phyloP scores from a whole-genome alignment of 2,113 vertebrate species.

The Oncorhynchus nerka region DNA sequence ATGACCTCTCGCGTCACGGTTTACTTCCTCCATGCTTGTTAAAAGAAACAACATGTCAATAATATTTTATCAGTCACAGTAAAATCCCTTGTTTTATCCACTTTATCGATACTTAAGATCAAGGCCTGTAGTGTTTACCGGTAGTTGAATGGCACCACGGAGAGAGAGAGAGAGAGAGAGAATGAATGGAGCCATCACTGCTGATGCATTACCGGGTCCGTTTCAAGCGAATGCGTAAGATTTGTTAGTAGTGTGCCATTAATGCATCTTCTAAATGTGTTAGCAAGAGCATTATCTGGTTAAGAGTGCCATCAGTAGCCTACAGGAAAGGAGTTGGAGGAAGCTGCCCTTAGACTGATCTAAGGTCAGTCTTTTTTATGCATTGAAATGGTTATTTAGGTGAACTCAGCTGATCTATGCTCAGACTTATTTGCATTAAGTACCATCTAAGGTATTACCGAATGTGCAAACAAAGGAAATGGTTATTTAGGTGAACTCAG shows the following conservation, averaged over 20 bases:
- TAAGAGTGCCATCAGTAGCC: not conserved
- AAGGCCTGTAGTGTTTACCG: not conserved
- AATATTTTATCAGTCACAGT: not conserved
- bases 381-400: too few relatives aligned
- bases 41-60: too few relatives aligned
- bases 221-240: not conserved
- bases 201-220: not conserved
- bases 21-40: not conserved
- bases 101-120: constrained; percentile 8
- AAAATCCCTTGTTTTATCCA: constrained; percentile 14
- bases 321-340: not conserved
- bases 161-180: not conserved
- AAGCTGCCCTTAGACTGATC: not conserved
- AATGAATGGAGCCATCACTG: not conserved
- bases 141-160: not conserved
- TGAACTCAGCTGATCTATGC: too few relatives aligned
- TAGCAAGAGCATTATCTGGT: too few relatives aligned
- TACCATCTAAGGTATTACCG: too few relatives aligned
- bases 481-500: too few relatives aligned
- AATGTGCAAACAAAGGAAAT: too few relatives aligned
- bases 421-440: too few relatives aligned
- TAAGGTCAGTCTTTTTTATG: not conserved
- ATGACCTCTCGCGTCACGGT: not conserved
- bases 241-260: not conserved
- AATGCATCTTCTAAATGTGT: too few relatives aligned